Evolutionary conservation across 2,888 invertebrate species (phyloP).

Genomic region (Aethes cnicana): DNA sequence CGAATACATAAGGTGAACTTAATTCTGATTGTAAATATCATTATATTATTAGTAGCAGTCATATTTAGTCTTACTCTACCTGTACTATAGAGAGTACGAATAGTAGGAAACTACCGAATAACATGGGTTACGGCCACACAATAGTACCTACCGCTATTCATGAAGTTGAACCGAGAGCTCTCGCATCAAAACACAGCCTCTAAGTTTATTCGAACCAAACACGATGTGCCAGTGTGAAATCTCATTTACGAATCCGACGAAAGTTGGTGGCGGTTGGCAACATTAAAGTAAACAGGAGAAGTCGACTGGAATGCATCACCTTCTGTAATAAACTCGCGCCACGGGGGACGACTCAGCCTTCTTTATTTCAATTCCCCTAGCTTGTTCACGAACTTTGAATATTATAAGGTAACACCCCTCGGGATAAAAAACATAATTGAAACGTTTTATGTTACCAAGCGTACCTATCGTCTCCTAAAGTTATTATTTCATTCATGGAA

Average conservation of each 20-base stretch:
- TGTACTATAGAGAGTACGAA: too few relatives aligned
- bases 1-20: too few relatives aligned
- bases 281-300: conserved; percentile 55
- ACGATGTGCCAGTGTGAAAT: conserved; percentile 53
- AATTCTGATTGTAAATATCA: too few relatives aligned
- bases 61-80: too few relatives aligned
- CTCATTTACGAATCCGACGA: conserved; percentile 54
- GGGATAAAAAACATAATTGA: conserved; percentile 43
- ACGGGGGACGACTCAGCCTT: conserved; percentile 47
- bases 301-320: conserved; percentile 54
- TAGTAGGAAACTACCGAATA: too few relatives aligned
- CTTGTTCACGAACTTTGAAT: conserved; percentile 57
- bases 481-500: not conserved
- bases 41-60: too few relatives aligned
- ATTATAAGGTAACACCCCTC: conserved; percentile 49
- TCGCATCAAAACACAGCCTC: conserved; percentile 41
- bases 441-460: conserved; percentile 8
- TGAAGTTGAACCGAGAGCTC: conserved; percentile 43
- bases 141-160: conserved; percentile 29
- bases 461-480: conserved; percentile 2
- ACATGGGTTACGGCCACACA: not conserved
- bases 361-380: conserved; percentile 66
- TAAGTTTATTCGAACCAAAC: conserved; percentile 54
- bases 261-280: conserved; percentile 44
- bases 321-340: conserved; percentile 55